Conservation (phyloP, 1,140 invertebrate genomes). For the Drosophila guanche region DNA sequence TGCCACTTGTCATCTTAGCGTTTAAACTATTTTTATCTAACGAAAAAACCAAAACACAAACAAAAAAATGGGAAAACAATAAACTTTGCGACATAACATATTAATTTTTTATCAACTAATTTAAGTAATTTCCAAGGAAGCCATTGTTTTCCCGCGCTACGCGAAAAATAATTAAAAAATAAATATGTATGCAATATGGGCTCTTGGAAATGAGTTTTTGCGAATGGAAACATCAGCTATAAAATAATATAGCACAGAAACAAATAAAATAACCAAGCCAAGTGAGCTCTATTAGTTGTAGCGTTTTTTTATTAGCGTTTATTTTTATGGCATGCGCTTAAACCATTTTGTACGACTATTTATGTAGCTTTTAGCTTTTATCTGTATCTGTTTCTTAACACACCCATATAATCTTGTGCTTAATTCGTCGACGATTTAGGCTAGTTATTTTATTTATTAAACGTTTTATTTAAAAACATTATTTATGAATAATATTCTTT, state of each 20-base stretch:
- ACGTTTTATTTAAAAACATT: conserved; percentile 65
- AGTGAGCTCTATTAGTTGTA: conserved; percentile 75
- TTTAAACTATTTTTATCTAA: conserved; percentile 81
- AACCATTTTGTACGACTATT: conserved; percentile 44
- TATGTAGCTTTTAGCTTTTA: conserved; percentile 42
- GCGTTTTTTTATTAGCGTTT: conserved; percentile 36
- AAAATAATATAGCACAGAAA: conserved; percentile 16
- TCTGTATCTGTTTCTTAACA: conserved; percentile 33
- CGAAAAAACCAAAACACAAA: conserved; percentile 39
- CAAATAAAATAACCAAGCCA: conserved; percentile 32
- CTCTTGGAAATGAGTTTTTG: conserved; percentile 66
- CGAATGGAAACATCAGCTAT: conserved; percentile 17
- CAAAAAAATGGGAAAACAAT: conserved; percentile 9
- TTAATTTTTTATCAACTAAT: conserved; percentile 41
- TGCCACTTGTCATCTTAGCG: conserved; percentile 81
- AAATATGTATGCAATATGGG: conserved; percentile 5
- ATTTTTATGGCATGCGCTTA: conserved; percentile 53
- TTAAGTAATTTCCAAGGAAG: conserved; percentile 32
- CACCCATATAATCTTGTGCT: conserved; percentile 11
- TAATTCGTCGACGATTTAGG: conserved; percentile 57
- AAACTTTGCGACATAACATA: conserved; percentile 31
- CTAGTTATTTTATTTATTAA: conserved; percentile 74
- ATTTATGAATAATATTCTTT: conserved; percentile 64
- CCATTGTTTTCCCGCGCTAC: conserved; percentile 24
- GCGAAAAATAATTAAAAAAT: conserved; percentile 40